Percentiles rank a stretch among this genome's conserved stretches.
These are phyloP conservation scores for Cyanoderma ruficeps DNA, from an alignment of 2,113 vertebrate species.

Conservation along the genomic window DNA sequence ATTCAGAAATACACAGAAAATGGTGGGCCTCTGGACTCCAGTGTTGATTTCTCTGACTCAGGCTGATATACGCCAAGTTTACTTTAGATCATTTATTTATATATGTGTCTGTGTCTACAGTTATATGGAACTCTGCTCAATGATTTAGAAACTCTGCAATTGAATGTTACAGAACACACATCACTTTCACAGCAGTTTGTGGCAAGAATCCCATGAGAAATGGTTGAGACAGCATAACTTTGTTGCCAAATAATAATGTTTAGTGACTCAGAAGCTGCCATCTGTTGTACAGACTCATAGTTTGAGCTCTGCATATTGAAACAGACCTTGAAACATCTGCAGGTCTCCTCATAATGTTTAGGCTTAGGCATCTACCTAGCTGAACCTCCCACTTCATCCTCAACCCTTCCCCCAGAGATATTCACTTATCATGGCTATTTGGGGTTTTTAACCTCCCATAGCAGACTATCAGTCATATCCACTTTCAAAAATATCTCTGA, in stretches of 20 bases:
- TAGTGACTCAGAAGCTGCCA: slow-evolving; percentile 66
- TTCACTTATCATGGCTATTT: neutral
- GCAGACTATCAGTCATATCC: neutral
- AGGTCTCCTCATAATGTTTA: neutral
- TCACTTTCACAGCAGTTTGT: slow-evolving; percentile 27
- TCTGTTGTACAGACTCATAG: slow-evolving; percentile 61
- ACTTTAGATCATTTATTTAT: neutral
- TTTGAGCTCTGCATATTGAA: slow-evolving; percentile 39
- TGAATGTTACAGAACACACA: neutral
- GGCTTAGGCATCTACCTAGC: neutral
- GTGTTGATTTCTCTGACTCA: neutral
- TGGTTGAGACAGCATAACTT: neutral
- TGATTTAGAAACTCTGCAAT: neutral
- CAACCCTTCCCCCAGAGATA: neutral
- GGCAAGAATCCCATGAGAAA: slow-evolving; percentile 56
- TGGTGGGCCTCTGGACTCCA: neutral
- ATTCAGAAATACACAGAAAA: neutral
- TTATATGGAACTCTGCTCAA: neutral
- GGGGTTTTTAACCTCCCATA: neutral
- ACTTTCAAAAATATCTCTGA: neutral
- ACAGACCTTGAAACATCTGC: slow-evolving; percentile 47
- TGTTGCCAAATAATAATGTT: slow-evolving; percentile 61
- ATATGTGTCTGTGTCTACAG: neutral
- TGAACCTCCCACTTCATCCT: neutral
- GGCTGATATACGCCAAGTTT: neutral